phyloP scores from a whole-genome alignment of 2,888 invertebrate genomes.

The Ectropis crepuscularia region DNA sequence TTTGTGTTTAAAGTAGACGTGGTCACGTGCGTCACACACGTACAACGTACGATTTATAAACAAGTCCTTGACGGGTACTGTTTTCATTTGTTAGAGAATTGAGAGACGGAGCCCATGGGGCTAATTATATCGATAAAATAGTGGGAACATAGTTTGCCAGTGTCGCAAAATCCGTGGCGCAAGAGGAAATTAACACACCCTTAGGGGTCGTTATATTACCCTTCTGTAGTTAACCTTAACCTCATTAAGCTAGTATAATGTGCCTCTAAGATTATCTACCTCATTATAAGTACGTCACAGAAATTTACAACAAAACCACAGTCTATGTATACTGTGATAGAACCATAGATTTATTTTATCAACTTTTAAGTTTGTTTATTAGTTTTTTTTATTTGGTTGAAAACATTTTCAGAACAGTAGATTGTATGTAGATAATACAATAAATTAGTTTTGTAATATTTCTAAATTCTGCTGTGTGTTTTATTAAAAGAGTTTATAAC shows the following conservation, averaged over 20 bases:
- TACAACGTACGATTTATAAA: constrained; percentile 32
- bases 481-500: no score
- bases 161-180: constrained; percentile 1
- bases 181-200: constrained; percentile 20
- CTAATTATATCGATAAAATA: constrained; percentile 21
- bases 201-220: constrained; percentile 14
- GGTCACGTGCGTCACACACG: constrained; percentile 45
- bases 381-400: no score
- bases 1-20: constrained; percentile 26
- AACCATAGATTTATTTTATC: no score
- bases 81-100: constrained; percentile 11
- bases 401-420: no score
- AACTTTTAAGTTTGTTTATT: no score
- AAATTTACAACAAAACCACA: no score
- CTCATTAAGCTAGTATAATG: constrained; percentile 4
- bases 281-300: background rate
- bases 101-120: constrained; percentile 8
- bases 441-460: no score
- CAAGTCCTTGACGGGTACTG: constrained; percentile 8
- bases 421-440: no score
- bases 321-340: no score
- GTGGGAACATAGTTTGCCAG: constrained; percentile 12
- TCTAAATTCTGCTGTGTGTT: no score
- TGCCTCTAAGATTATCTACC: background rate
- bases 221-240: constrained; percentile 10